Evolutionary conservation across 2,113 vertebrate species (phyloP), one percentile per base, ranked within the genome.

Genomic region (Alouatta palliata): DNA sequence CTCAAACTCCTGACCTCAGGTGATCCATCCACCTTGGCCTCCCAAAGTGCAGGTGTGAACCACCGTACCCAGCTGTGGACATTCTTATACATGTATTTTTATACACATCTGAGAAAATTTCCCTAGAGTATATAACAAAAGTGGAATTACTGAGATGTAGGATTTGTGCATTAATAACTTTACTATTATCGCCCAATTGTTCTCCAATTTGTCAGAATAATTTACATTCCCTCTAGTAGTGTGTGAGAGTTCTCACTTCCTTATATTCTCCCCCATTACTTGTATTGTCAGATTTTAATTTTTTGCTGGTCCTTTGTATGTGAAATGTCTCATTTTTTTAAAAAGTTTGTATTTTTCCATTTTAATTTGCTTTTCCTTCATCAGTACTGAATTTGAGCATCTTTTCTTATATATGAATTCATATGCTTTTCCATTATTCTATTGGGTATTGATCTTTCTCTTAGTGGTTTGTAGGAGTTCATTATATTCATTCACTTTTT

Each of bases 321-420:
- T 80, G 47, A 91, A 88, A 87, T 68, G 10, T 47, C 64, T 84
- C 2, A 17, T 64, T 92, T 80, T 61, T 23, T 5, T 30, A 23
- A 80, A 45, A 70, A 32, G 30, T 70, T n/a, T 86, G 8, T 86
- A 12, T 85, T 96, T 88, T 56, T 40, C 40, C 81, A 2, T 92
- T 89, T 84, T 71, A 52, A 54, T 92, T 92, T 95, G 14, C 25
- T 54, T 73, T 89, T 77, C 45, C 7, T 79, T 88, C 27, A 56
- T 76, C 32, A 49, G 10, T 94, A 43, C 49, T 83, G 75, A 86
- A 47, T 80, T 49, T 52, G 14, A 92, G 13, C 7, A 75, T 92
- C 43, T 79, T 91, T 96, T 79, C 27, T 82, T 35, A 47, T 87
- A 19, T 80, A 19, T 95, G 84, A 93, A 45, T 70, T 77, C 32